Conservation (phyloP, 2,797 vertebrate genomes). For the Telmatherina bonti region DNA sequence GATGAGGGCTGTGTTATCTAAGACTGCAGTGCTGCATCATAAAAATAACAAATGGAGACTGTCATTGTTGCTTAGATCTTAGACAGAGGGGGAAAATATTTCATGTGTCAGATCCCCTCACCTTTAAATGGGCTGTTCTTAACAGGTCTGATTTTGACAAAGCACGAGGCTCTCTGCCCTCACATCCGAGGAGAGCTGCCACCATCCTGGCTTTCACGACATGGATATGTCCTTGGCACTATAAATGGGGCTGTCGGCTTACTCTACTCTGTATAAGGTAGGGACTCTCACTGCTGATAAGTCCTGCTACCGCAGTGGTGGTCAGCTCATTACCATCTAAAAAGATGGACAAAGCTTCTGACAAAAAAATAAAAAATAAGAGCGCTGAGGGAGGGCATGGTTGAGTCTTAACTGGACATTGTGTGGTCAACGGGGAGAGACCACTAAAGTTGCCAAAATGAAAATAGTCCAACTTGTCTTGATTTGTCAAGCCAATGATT, state of each 20-base stretch:
- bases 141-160: slow-evolving; percentile 83
- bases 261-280: slow-evolving; percentile 10
- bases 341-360: background rate
- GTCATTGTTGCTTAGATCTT: slow-evolving; percentile 79
- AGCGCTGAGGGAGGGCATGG: background rate
- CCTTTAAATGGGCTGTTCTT: slow-evolving; percentile 86
- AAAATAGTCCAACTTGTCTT: too few species aligned
- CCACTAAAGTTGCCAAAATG: too few species aligned
- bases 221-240: slow-evolving; percentile 82
- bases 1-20: slow-evolving; percentile 85
- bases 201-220: slow-evolving; percentile 66
- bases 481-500: too few species aligned
- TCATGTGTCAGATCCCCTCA: slow-evolving; percentile 82
- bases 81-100: slow-evolving; percentile 79
- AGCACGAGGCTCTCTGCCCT: slow-evolving; percentile 69
- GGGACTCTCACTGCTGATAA: slow-evolving; percentile 55
- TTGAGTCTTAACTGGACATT: background rate
- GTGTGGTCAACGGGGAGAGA: background rate
- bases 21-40: slow-evolving; percentile 81
- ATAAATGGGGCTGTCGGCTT: slow-evolving; percentile 26
- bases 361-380: background rate
- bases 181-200: slow-evolving; percentile 67
- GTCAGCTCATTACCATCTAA: slow-evolving; percentile 7
- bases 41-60: slow-evolving; percentile 87
- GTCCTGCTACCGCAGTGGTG: slow-evolving; percentile 20